These are phyloP conservation scores for Eumeta japonica DNA, from an alignment of 1,140 invertebrate species.

Conservation along the genomic window DNA sequence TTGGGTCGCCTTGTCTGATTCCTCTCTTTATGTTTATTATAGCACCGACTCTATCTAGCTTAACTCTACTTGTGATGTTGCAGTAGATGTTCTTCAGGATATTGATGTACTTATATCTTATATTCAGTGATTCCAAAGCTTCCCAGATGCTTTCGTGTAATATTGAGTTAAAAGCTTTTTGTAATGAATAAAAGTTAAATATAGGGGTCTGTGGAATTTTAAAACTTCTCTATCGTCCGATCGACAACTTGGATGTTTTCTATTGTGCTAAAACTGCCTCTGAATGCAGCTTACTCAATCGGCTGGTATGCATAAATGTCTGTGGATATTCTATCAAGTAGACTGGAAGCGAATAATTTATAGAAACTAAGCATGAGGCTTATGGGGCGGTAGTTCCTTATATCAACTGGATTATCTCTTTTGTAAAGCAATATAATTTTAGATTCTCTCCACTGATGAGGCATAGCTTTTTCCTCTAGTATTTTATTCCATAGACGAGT, in stretches of 20 bases:
- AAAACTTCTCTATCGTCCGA: conserved; percentile 18
- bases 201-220: conserved; percentile 16
- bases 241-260: conserved; percentile 21
- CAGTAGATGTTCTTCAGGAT: no score
- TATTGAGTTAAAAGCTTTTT: conserved; percentile 15
- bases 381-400: conserved; percentile 30
- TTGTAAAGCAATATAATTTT: conserved; percentile 27
- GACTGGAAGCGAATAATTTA: conserved; percentile 23
- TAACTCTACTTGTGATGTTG: conserved; percentile 16
- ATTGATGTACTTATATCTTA: conserved; percentile 16
- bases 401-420: conserved; percentile 21
- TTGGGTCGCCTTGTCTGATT: no score
- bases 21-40: conserved; percentile 12
- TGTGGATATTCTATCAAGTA: conserved; percentile 13
- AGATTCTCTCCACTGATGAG: conserved; percentile 16
- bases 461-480: conserved; percentile 16
- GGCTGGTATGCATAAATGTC: conserved; percentile 22
- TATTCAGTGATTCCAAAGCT: conserved; percentile 10
- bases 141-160: no score
- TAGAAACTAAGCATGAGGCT: conserved; percentile 21
- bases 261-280: conserved; percentile 21
- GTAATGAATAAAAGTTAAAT: no score
- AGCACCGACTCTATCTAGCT: conserved; percentile 6
- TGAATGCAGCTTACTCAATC: conserved; percentile 30
- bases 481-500: conserved; percentile 18